Evolutionary conservation across 2,113 vertebrate species (phyloP), one percentile per base, ranked within the genome.

Genomic region (Tympanuchus pallidicinctus): DNA sequence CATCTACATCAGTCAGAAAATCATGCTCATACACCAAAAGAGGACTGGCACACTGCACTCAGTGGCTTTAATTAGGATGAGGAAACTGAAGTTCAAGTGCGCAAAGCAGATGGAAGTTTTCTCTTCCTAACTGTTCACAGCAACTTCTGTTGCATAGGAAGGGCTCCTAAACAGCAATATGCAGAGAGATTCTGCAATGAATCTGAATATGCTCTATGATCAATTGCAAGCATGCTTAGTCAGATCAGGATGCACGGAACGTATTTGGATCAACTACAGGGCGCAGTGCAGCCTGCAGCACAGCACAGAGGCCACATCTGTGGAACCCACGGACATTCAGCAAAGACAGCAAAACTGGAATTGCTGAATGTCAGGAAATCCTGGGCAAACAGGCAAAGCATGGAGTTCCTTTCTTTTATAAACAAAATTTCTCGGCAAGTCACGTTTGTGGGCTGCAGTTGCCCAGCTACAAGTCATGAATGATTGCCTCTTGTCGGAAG

Each of bases 341-440:
- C 74, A 82, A 13, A 13, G 30, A 43, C 83, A 38, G 91, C 77
- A 89, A 32, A 90, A 64, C 45, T 15, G 11, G 24, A 74, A 6
- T 50, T 27, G 34, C 1, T 77, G 86, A 95, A 92, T 88, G 82
- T 52, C 95, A 94, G 92, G 92, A 96, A 96, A 96, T 95, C 90
- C 92, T 82, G 86, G 88, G 83, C 90, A 95, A 96, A 93, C 57
- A 75, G 65, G 80, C 90, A 93, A 57, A 92, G 83, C 32, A 65
- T 42, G 11, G 79, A 93, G 61, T 77, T 91, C 86, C 65, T 60
- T 90, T 86, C 63, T 69, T 43, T 78, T 75, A 84, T 75, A 92
- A 95, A 94, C 64, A 86, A 60, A 24, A 57, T 47, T 74, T 83
- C n/a, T 64, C 20, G 80, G 85, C 27, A 86, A 57, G 67, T 78